A percentile compares a stretch with the other conserved stretches of the same genome.
Evolutionary conservation across 2,797 vertebrate species (phyloP).

Genomic region (Jordanella pulchra): DNA sequence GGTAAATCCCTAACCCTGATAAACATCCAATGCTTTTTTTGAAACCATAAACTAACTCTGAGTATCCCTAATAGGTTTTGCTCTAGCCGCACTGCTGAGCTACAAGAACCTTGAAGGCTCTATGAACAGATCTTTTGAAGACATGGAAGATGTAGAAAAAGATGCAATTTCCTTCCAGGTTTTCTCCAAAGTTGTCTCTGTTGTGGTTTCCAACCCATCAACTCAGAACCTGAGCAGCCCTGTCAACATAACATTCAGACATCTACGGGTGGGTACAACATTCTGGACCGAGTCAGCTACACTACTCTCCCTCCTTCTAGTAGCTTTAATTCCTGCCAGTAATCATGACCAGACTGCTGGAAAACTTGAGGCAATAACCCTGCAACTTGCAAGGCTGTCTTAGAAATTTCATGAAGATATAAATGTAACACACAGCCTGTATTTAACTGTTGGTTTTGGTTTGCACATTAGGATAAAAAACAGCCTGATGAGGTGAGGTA

Average conservation of each 20-base stretch:
- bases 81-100: conserved; percentile 66
- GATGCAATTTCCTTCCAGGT: conserved; percentile 32
- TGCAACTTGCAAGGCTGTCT: background rate
- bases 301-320: conserved; percentile 1
- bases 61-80: conserved; percentile 55
- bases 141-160: conserved; percentile 28
- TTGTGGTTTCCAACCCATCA: conserved; percentile 74
- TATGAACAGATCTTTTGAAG: conserved; percentile 52
- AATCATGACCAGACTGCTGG: background rate
- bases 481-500: conserved; percentile 34
- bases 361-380: background rate
- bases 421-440: background rate
- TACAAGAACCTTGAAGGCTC: conserved; percentile 65
- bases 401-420: background rate
- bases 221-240: conserved; percentile 52
- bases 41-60: background rate
- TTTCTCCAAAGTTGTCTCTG: conserved; percentile 65
- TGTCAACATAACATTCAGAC: conserved; percentile 65
- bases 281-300: background rate
- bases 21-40: background rate
- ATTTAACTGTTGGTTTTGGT: conserved; percentile 19
- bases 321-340: conserved; percentile 15
- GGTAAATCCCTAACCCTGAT: conserved; percentile 54
- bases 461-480: conserved; percentile 8
- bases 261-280: conserved; percentile 54